Conservation (phyloP, 2,113 vertebrate species). For the Oncorhynchus nerka region DNA sequence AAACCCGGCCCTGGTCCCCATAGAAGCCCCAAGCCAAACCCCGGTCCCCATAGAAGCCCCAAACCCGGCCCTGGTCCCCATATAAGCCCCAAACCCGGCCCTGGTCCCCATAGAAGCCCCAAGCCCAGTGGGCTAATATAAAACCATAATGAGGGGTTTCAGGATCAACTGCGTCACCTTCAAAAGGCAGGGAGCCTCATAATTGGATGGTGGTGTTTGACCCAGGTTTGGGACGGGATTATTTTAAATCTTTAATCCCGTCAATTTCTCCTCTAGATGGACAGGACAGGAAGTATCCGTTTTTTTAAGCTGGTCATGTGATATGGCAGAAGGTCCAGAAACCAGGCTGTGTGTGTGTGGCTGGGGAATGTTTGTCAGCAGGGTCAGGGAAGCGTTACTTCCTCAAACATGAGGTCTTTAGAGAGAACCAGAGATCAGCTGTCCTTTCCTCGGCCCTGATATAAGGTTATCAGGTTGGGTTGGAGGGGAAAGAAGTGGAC, state of each 20-base stretch:
- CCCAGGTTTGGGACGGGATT: conserved; percentile 45
- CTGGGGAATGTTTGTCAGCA: conserved; percentile 22
- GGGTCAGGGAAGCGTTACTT: conserved; percentile 26
- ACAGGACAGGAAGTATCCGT: conserved; percentile 47
- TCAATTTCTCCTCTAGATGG: conserved; percentile 29
- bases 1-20: background rate
- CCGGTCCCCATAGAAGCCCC: conserved; percentile 13
- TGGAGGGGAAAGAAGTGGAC: background rate
- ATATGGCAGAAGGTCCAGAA: conserved; percentile 2
- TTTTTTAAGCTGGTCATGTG: conserved; percentile 33
- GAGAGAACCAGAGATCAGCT: background rate
- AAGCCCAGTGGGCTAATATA: conserved; percentile 61
- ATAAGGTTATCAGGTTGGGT: background rate
- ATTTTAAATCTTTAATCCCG: conserved; percentile 49
- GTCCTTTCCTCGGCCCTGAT: background rate
- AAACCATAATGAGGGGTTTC: conserved; percentile 84
- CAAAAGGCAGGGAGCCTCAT: conserved; percentile 43
- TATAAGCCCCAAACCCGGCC: conserved; percentile 6
- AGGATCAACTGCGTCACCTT: conserved; percentile 62
- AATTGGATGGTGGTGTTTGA: conserved; percentile 48
- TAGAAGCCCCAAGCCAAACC: background rate
- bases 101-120: background rate
- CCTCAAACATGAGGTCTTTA: background rate
- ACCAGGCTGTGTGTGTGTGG: conserved; percentile 9
- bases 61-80: background rate